Percentiles rank a stretch among this genome's conserved stretches.
These are phyloP conservation scores for Pectinophora gossypiella DNA, from an alignment of 1,140 invertebrate species.

Conservation along the genomic window DNA sequence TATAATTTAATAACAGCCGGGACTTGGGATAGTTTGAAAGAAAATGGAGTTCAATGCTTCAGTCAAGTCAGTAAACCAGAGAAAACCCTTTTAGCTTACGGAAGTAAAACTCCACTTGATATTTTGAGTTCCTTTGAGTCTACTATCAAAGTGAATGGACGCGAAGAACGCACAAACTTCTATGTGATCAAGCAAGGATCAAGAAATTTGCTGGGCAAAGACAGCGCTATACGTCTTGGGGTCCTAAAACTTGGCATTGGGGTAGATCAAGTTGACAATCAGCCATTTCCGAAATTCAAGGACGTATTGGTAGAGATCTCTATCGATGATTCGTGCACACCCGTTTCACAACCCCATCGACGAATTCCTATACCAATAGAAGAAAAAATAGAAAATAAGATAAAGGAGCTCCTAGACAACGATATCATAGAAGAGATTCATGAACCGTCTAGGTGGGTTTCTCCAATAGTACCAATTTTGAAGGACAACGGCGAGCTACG, in stretches of 20 bases:
- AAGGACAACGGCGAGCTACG: conserved; percentile 22
- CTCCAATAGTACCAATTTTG: conserved; percentile 25
- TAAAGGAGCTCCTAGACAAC: background rate
- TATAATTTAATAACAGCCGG: conserved; percentile 3
- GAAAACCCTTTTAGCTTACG: conserved; percentile 3
- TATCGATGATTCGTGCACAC: background rate
- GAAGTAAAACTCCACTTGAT: conserved; percentile 5
- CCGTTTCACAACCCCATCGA: conserved; percentile 2
- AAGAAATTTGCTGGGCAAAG: conserved; percentile 7
- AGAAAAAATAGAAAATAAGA: conserved; percentile 4
- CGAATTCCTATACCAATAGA: conserved; percentile 4
- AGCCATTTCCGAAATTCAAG: conserved; percentile 9
- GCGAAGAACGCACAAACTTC: background rate
- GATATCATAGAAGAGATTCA: conserved; percentile 30
- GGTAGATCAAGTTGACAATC: background rate
- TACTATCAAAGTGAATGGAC: background rate
- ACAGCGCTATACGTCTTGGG: background rate
- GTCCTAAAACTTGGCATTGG: conserved; percentile 4
- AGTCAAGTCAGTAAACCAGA: background rate
- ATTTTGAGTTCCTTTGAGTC: conserved; percentile 7
- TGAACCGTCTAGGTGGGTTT: conserved; percentile 31
- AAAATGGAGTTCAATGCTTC: background rate
- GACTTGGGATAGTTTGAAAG: conserved; percentile 4
- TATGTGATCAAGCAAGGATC: conserved; percentile 7
- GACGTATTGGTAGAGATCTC: conserved; percentile 4